These are phyloP conservation scores for Teleogryllus occipitalis DNA, from an alignment of 1,140 invertebrate genomes.

Conservation along the genomic window DNA sequence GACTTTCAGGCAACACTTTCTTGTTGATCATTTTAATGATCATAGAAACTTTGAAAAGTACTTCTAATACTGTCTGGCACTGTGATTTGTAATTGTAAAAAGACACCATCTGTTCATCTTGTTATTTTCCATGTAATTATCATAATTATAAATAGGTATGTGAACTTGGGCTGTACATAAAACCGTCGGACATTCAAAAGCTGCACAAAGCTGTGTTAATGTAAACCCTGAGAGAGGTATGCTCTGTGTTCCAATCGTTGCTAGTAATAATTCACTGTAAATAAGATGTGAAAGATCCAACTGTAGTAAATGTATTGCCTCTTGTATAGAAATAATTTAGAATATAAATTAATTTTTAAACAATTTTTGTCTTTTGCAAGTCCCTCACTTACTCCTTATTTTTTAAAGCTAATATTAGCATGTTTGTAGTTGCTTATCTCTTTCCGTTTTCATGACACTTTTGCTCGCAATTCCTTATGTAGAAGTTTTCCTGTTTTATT, in stretches of 20 bases:
- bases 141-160: not conserved
- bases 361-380: not conserved
- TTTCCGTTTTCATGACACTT: no score
- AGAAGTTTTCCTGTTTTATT: no score
- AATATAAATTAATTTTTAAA: not conserved
- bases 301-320: not conserved
- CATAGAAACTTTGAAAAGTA: not conserved
- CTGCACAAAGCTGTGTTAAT: constrained; percentile 1
- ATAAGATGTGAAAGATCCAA: not conserved
- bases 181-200: not conserved
- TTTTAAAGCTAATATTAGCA: no score
- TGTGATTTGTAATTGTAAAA: not conserved
- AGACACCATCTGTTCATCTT: not conserved
- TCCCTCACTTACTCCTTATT: no score
- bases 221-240: not conserved
- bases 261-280: not conserved
- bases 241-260: not conserved
- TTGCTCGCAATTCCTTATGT: no score
- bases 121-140: not conserved
- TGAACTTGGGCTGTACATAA: not conserved
- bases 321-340: constrained; percentile 6
- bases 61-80: not conserved
- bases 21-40: not conserved
- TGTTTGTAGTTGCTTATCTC: no score
- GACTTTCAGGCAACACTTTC: not conserved